Percentiles rank a stretch among this genome's conserved stretches.
phyloP scores from a whole-genome alignment of 2,888 invertebrate genomes.

The Ophion obscuratus region DNA sequence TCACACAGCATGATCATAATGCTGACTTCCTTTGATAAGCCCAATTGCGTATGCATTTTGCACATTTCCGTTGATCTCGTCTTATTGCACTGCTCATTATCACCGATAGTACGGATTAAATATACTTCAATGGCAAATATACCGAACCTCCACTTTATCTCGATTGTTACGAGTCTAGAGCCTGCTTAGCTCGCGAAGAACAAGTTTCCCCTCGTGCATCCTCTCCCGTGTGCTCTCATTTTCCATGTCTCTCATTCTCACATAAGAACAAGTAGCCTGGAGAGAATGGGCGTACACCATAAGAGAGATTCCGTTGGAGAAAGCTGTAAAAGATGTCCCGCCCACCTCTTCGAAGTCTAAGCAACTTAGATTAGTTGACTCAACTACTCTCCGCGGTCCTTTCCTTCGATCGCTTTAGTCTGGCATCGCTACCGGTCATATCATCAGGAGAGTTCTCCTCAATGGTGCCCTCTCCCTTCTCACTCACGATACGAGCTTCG shows the following conservation, averaged over 20 bases:
- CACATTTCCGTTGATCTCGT: neutral
- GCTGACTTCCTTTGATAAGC: neutral
- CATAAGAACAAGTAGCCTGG: neutral
- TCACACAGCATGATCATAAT: neutral
- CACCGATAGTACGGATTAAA: neutral
- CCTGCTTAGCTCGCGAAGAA: neutral
- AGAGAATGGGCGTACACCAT: neutral
- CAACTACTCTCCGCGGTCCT: constrained; percentile 74
- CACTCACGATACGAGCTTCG: neutral
- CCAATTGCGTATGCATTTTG: neutral
- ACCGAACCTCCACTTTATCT: neutral
- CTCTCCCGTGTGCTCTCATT: neutral
- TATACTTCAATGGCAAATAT: neutral
- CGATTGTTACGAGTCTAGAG: neutral
- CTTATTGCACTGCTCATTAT: neutral
- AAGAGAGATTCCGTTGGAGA: neutral
- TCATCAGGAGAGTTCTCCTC: neutral
- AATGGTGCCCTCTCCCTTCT: neutral
- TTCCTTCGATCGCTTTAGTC: neutral
- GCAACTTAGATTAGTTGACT: constrained; percentile 83
- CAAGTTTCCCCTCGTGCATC: too few species aligned
- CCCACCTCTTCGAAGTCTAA: constrained; percentile 63
- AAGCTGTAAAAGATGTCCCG: constrained; percentile 9
- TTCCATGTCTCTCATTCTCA: neutral
- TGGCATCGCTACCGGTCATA: neutral